phyloP scores from a whole-genome alignment of 2,888 invertebrate genomes.

The Dromius quadrimaculatus region DNA sequence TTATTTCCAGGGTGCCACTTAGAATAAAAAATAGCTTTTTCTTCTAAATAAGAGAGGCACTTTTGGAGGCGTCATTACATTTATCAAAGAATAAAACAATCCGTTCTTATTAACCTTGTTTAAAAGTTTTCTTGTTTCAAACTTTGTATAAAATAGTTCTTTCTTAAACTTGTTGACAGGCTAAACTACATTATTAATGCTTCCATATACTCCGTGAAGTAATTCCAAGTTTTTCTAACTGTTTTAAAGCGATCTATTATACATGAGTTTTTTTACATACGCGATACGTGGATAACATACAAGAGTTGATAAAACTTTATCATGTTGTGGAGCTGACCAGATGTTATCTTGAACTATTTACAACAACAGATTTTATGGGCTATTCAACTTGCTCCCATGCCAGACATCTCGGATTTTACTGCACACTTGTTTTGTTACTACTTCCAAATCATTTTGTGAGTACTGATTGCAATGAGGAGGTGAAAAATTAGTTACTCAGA shows the following conservation, averaged over 20 bases:
- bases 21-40: constrained; percentile 16
- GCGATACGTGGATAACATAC: too few relatives aligned
- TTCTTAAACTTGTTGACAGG: constrained; percentile 43
- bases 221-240: constrained; percentile 40
- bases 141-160: constrained; percentile 42
- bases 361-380: too few relatives aligned
- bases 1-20: not conserved
- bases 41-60: constrained; percentile 31
- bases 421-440: too few relatives aligned
- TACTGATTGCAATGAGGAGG: too few relatives aligned
- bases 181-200: constrained; percentile 42
- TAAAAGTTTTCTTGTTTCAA: constrained; percentile 45
- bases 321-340: too few relatives aligned
- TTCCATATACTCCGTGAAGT: constrained; percentile 5
- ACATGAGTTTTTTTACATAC: too few relatives aligned
- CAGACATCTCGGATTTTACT: too few relatives aligned
- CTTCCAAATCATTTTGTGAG: too few relatives aligned
- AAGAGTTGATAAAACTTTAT: too few relatives aligned
- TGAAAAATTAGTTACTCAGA: too few relatives aligned
- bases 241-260: constrained; percentile 31
- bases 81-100: constrained; percentile 47
- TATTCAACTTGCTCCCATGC: too few relatives aligned
- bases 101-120: constrained; percentile 46
- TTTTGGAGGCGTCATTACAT: constrained; percentile 38
- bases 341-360: too few relatives aligned